phyloP scores from a whole-genome alignment of 2,888 invertebrate genomes.

The Andricus curvator region DNA sequence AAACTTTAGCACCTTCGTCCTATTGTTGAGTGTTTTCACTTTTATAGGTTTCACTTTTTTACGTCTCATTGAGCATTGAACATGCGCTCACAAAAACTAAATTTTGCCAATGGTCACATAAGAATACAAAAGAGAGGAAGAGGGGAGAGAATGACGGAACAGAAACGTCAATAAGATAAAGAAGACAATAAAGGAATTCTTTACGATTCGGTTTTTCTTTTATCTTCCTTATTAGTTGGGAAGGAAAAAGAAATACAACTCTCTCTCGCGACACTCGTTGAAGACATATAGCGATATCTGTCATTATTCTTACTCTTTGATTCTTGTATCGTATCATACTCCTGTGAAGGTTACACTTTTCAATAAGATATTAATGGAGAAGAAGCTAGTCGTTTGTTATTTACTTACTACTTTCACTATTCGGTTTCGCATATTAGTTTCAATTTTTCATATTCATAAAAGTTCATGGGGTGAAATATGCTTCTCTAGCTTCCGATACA shows the following conservation, averaged over 20 bases:
- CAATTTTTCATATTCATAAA: neutral
- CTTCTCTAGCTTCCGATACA: neutral
- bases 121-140: neutral
- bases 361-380: slow-evolving; percentile 18
- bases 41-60: slow-evolving; percentile 18
- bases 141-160: neutral
- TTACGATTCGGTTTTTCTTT: slow-evolving; percentile 15
- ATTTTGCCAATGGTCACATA: slow-evolving; percentile 12
- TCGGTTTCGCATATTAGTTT: slow-evolving; percentile 28
- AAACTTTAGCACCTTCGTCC: neutral
- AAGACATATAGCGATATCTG: slow-evolving; percentile 13
- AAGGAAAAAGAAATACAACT: neutral
- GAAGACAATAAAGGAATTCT: neutral
- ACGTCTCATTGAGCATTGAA: neutral
- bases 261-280: slow-evolving; percentile 24
- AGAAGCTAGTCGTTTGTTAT: slow-evolving; percentile 19
- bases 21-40: neutral
- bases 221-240: slow-evolving; percentile 10
- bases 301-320: slow-evolving; percentile 37
- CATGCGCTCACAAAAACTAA: slow-evolving; percentile 1
- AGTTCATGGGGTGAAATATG: slow-evolving; percentile 15
- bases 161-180: neutral
- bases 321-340: slow-evolving; percentile 30
- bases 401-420: slow-evolving; percentile 23
- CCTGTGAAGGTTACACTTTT: slow-evolving; percentile 24